A percentile compares a stretch with the other conserved stretches of the same genome.
Evolutionary conservation across 1,140 invertebrate species (phyloP).

Genomic region (Diachasma alloeum): DNA sequence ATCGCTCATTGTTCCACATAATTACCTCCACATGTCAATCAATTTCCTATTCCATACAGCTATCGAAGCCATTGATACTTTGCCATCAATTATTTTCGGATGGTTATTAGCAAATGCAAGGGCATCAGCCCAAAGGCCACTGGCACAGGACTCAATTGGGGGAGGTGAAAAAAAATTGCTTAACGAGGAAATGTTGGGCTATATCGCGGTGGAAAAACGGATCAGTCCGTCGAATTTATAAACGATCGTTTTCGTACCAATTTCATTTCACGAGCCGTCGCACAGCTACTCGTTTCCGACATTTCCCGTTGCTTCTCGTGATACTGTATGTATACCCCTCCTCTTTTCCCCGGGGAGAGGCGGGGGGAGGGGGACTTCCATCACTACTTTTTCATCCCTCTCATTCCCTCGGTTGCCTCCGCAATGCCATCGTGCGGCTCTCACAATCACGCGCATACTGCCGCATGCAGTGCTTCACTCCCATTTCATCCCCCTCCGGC

Average conservation of each 20-base stretch:
- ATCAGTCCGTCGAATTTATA: constrained; percentile 32
- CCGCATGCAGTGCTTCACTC: not conserved
- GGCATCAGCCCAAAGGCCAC: no score
- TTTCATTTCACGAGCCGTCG: constrained; percentile 38
- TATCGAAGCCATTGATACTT: not conserved
- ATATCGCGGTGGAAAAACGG: not conserved
- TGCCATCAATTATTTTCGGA: not conserved
- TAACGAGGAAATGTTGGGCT: not conserved
- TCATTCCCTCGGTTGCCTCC: not conserved
- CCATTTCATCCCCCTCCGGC: not conserved
- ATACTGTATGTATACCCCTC: not conserved
- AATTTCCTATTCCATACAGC: not conserved
- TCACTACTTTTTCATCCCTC: not conserved
- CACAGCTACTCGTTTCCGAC: constrained; percentile 32
- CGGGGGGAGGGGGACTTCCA: not conserved
- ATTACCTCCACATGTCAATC: not conserved
- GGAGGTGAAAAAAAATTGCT: not conserved
- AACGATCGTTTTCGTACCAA: constrained; percentile 30
- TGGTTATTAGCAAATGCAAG: not conserved
- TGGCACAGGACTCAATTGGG: no score
- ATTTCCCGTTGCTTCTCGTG: not conserved
- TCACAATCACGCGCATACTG: not conserved
- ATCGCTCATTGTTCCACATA: no score
- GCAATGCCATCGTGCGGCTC: not conserved
- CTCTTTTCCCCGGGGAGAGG: no score